These are phyloP conservation scores for rabbit (Oryctolagus cuniculus) DNA, from an alignment of 2,113 vertebrate species.

Conservation along the genomic window mOryCun1.1 NC_091432.1:99427001-99427500, in stretches of 20 bases:
- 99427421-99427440: constrained; percentile 55
- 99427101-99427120: constrained; percentile 37
- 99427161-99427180: constrained; percentile 4
- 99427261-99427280: background rate
- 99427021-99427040: background rate
- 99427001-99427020: background rate
- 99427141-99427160: background rate
- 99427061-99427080: constrained; percentile 3
- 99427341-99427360: constrained; percentile 10
- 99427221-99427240: constrained; percentile 24
- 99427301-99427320: background rate
- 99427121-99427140: background rate
- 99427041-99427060: background rate
- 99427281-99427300: constrained; percentile 66
- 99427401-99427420: background rate
- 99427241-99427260: background rate
- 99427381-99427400: constrained; percentile 23
- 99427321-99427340: constrained; percentile 52
- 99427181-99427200: background rate
- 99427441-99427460: background rate
- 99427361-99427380: constrained; percentile 50
- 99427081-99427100: background rate
- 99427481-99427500: background rate
- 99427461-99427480: constrained; percentile 53
- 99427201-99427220: constrained; percentile 8